Conservation (phyloP, 2,888 invertebrate species). For the Antitype chi region DNA sequence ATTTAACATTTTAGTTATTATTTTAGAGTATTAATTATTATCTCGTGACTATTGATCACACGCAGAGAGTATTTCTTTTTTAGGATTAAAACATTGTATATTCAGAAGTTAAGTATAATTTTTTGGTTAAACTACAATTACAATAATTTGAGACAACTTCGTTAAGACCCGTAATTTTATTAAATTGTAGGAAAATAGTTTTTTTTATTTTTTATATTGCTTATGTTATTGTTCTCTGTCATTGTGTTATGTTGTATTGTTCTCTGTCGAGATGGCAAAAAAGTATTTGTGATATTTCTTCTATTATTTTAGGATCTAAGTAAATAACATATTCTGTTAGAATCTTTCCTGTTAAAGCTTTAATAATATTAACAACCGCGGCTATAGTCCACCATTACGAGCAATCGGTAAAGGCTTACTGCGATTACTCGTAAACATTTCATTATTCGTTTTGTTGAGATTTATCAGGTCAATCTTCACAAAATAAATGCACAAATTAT, state of each 20-base stretch:
- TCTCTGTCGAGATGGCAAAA: background rate
- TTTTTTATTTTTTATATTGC: background rate
- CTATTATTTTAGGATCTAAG: background rate
- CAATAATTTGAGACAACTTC: slow-evolving; percentile 33
- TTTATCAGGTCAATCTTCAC: background rate
- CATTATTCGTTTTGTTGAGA: background rate
- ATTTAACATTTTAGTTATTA: background rate
- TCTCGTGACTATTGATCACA: slow-evolving; percentile 21
- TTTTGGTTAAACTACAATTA: slow-evolving; percentile 25
- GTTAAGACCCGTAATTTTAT: slow-evolving; percentile 29
- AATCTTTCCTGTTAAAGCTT: slow-evolving; percentile 26
- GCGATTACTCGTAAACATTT: slow-evolving; percentile 1
- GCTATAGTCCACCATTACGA: slow-evolving; percentile 19
- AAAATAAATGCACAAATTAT: slow-evolving; percentile 48
- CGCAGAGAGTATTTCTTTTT: slow-evolving; percentile 6
- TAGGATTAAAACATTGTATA: background rate
- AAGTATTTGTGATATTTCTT: slow-evolving; percentile 5
- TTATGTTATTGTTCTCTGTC: background rate
- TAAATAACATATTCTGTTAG: slow-evolving; percentile 24
- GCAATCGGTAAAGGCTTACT: background rate
- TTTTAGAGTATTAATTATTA: slow-evolving; percentile 11
- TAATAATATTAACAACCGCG: slow-evolving; percentile 7
- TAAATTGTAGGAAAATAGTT: slow-evolving; percentile 22
- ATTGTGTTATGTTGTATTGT: background rate
- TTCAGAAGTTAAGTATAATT: slow-evolving; percentile 1